Evolutionary conservation across 2,888 invertebrate species (phyloP), one percentile per base, ranked within the genome.

Genomic region (Embidobia sp.): DNA sequence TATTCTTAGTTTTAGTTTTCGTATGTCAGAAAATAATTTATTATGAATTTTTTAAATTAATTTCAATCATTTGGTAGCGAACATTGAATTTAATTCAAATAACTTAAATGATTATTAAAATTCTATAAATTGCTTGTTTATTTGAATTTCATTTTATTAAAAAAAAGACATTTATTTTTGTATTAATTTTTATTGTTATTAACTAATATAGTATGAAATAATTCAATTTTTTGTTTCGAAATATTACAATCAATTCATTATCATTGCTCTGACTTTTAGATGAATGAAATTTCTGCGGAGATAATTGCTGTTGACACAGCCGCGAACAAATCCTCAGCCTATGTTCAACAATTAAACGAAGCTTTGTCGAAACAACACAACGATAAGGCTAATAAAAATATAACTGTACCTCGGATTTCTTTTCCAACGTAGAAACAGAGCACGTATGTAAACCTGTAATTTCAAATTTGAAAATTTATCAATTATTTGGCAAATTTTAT

Each of bases 221-320:
- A n/a, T n/a, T n/a, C n/a, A n/a, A n/a, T n/a, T n/a, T n/a, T n/a
- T n/a, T n/a, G n/a, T n/a, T n/a, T n/a, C n/a, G n/a, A n/a, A n/a
- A n/a, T n/a, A n/a, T n/a, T n/a, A n/a, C n/a, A n/a, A n/a, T n/a
- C n/a, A n/a, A n/a, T n/a, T n/a, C n/a, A n/a, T n/a, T n/a, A n/a
- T n/a, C n/a, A n/a, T n/a, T n/a, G n/a, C 2, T 33, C 78, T 76
- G 2, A 7, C 18, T 53, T 55, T 51, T 75, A 91, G 91, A 86
- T 90, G 81, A 88, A 86, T 64, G 90, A 90, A 83, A 87, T 91
- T 77, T 87, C 89, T 1, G 85, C 87, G 19, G 89, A 89, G 64
- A 83, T 91, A 84, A 84, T 85, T 18, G 82, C 84, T 22, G 87
- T 90, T 8, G 90, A 90, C 72, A 86, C 83, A 76, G 86, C 85